Base-by-base conservation (phyloP, 1,140 invertebrate species). In the Pygmarrhopalites habei region DNA sequence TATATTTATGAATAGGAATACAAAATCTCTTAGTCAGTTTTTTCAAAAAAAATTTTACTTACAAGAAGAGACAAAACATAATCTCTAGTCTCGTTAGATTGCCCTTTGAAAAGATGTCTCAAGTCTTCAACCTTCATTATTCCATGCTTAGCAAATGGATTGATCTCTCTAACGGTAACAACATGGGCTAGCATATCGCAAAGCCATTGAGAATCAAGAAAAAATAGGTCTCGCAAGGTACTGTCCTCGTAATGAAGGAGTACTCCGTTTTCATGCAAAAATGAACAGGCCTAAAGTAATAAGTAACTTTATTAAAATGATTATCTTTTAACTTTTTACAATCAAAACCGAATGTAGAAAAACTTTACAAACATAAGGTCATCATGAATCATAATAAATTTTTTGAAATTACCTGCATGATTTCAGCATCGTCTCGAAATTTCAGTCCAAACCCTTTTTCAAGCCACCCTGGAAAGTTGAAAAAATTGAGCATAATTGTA, bases 161-260 rank as follows among this genome's bases (percentile, higher is more conserved):
- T 98, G 43, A 98, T 95, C 77, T 97, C 93, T 10, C 91, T 76
- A 25, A 97, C 92, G 0, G 94, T 95, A 10, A 98, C 90, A 0
- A 98, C 92, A 76, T 94, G 90, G 0, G 94, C 93, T 15, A 99
- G 76, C 83, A 98, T 92, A 76, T 98, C 95, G 78, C 94, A 98
- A 3, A 99, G 81, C 95, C 95, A 99, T 74, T 98, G 95, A 0
- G 95, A 95, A 77, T 98, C 91, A 17, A 99, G 77, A 75, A 97
- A 97, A 74, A 92, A 92, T 26, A 96, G 79, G 79, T 98, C 94
- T 73, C 92, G 90, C 0, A 99, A 78, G 0, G 92, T 92, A 1
- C 91, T 89, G 77, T 99, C 96, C 73, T 98, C 95, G 74, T 98
- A 99, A 77, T 98, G 94, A 0, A 98, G 80, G n/a, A 99, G 79